phyloP scores from a whole-genome alignment of 2,113 vertebrate species.

The Hippocampus comes region DNA sequence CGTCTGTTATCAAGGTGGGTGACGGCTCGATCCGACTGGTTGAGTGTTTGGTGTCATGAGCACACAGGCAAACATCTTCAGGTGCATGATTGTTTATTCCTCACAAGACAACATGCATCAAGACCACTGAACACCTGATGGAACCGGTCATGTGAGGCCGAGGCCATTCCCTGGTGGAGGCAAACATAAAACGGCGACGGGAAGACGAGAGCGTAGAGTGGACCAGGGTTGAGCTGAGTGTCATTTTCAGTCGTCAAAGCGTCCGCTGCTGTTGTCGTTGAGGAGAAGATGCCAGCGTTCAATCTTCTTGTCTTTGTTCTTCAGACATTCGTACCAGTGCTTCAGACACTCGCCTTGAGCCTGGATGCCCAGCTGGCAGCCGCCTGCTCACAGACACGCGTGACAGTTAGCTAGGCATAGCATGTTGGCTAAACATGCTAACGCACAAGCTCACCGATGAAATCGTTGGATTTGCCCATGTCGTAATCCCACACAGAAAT shows the following conservation, averaged over 20 bases:
- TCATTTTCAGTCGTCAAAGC: slow-evolving; percentile 82
- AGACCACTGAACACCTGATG: too few relatives aligned
- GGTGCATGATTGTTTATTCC: not conserved
- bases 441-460: slow-evolving; percentile 80
- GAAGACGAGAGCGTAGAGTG: not conserved
- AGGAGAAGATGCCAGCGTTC: slow-evolving; percentile 85
- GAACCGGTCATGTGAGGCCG: too few relatives aligned
- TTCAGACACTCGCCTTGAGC: slow-evolving; percentile 95
- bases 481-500: slow-evolving; percentile 98
- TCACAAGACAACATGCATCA: not conserved
- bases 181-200: not conserved
- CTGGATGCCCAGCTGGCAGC: slow-evolving; percentile 91
- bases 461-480: slow-evolving; percentile 94
- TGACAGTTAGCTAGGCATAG: not conserved
- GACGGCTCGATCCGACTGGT: too few relatives aligned
- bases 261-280: slow-evolving; percentile 13
- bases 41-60: too few relatives aligned
- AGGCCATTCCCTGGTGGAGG: not conserved
- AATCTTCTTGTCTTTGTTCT: slow-evolving; percentile 98
- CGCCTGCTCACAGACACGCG: slow-evolving; percentile 56
- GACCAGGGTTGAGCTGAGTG: not conserved
- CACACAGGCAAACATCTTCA: too few relatives aligned
- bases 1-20: too few relatives aligned
- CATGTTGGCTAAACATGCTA: not conserved
- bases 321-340: slow-evolving; percentile 98